These are phyloP conservation scores for Terebella lapidaria DNA, from an alignment of 2,888 invertebrate species.

Conservation along the genomic window DNA sequence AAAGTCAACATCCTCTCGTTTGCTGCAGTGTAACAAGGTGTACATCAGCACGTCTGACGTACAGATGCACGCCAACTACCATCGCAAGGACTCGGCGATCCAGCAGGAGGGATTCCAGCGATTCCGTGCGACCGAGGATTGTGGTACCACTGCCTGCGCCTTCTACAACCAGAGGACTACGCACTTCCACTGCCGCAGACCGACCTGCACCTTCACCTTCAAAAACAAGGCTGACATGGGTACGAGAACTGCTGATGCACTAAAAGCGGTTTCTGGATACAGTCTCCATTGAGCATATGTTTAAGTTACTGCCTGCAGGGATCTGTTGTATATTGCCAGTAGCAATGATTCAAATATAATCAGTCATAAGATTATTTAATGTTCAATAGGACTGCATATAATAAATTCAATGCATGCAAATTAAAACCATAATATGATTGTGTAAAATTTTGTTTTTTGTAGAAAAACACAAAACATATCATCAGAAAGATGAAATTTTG, in stretches of 20 bases:
- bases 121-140: constrained; percentile 92
- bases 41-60: constrained; percentile 98
- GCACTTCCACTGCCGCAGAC: constrained; percentile 91
- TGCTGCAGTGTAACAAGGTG: constrained; percentile 69
- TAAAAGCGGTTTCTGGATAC: too few relatives aligned
- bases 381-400: too few relatives aligned
- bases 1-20: constrained; percentile 17
- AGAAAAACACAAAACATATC: constrained; percentile 99
- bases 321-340: too few relatives aligned
- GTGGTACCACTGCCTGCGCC: constrained; percentile 82
- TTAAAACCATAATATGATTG: too few relatives aligned
- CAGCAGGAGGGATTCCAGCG: constrained; percentile 96
- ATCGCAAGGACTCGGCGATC: constrained; percentile 94
- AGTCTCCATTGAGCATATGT: too few relatives aligned
- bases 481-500: constrained; percentile 93
- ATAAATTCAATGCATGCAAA: too few relatives aligned
- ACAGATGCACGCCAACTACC: constrained; percentile 99
- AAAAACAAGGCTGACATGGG: constrained; percentile 99
- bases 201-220: constrained; percentile 89
- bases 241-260: too few relatives aligned
- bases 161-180: constrained; percentile 93
- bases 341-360: too few relatives aligned
- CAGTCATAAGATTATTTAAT: too few relatives aligned
- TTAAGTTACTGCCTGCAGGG: too few relatives aligned
- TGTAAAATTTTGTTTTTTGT: too few relatives aligned